Evolutionary conservation across 2,113 vertebrate species (phyloP).

Genomic region (Chascanopsetta lugubris): DNA sequence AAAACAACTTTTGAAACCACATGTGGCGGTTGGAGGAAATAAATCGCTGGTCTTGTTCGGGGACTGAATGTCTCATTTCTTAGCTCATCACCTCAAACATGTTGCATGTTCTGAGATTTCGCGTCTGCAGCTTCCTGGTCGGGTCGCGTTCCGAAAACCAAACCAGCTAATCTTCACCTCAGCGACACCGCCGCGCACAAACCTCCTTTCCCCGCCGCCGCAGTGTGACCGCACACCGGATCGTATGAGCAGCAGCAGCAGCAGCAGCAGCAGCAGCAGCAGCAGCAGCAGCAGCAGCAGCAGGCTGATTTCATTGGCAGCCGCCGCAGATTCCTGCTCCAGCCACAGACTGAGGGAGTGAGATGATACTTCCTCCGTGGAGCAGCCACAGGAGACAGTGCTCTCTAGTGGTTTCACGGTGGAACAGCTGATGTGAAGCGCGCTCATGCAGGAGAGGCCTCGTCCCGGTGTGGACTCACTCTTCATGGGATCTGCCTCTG

Average conservation of each 20-base stretch:
- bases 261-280: conserved; percentile 42
- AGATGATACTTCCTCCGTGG: conserved; percentile 26
- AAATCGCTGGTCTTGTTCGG: conserved; percentile 23
- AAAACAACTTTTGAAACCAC: too few relatives aligned
- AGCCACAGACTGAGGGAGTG: conserved; percentile 38
- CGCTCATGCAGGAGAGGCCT: too few relatives aligned
- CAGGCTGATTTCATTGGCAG: conserved; percentile 69
- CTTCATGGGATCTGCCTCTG: not conserved
- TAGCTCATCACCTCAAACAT: conserved; percentile 32
- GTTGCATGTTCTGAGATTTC: conserved; percentile 36
- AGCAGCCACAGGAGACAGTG: conserved; percentile 70
- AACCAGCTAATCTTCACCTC: conserved; percentile 60
- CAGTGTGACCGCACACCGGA: conserved; percentile 55
- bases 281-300: conserved; percentile 35
- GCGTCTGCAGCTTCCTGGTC: conserved; percentile 43
- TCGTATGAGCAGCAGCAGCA: conserved; percentile 42
- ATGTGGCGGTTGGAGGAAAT: conserved; percentile 15
- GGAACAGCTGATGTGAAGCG: conserved; percentile 50
- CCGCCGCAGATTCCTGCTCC: conserved; percentile 28
- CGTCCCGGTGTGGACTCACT: not conserved
- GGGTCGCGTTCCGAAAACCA: conserved; percentile 57
- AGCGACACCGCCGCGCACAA: conserved; percentile 42
- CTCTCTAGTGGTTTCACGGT: conserved; percentile 70
- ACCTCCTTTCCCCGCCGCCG: conserved; percentile 57
- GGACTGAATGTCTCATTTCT: conserved; percentile 26